Conservation (phyloP, 2,113 vertebrate genomes). For the Gila orcuttii region DNA sequence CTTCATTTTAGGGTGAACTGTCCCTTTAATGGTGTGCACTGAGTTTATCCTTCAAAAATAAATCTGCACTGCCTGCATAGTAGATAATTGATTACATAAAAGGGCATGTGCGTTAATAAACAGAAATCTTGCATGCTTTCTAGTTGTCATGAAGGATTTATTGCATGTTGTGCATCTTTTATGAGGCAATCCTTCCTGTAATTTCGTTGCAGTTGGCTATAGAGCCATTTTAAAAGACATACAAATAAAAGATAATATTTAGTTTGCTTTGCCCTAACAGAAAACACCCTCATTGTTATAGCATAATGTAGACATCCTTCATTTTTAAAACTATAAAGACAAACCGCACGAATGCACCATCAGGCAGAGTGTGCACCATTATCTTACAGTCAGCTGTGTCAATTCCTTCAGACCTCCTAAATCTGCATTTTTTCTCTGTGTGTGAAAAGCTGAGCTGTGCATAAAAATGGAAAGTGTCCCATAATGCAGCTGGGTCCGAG, state of each 20-base stretch:
- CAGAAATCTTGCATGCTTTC: slow-evolving; percentile 16
- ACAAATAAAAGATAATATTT: slow-evolving; percentile 10
- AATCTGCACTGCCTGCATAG: neutral
- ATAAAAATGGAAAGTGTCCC: neutral
- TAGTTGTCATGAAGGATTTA: slow-evolving; percentile 47
- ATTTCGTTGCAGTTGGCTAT: slow-evolving; percentile 23
- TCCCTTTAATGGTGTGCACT: neutral
- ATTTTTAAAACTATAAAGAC: slow-evolving; percentile 23
- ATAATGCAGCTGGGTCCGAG: slow-evolving; percentile 14
- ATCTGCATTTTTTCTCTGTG: neutral
- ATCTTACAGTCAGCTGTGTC: slow-evolving; percentile 30
- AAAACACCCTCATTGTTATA: neutral
- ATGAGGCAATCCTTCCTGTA: slow-evolving; percentile 20
- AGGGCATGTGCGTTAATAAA: slow-evolving; percentile 32
- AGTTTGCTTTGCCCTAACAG: slow-evolving; percentile 18
- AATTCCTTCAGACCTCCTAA: slow-evolving; percentile 1
- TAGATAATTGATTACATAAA: slow-evolving; percentile 45
- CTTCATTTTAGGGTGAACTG: too few species aligned
- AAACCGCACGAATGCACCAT: neutral
- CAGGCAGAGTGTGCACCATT: slow-evolving; percentile 2
- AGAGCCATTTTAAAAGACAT: slow-evolving; percentile 2
- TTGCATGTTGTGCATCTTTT: slow-evolving; percentile 47
- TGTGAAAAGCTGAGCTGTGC: slow-evolving; percentile 9
- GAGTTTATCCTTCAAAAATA: slow-evolving; percentile 35
- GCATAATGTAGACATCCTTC: slow-evolving; percentile 20